Base-by-base conservation (phyloP, 2,113 vertebrate genomes). In the Chionomys nivalis region DNA sequence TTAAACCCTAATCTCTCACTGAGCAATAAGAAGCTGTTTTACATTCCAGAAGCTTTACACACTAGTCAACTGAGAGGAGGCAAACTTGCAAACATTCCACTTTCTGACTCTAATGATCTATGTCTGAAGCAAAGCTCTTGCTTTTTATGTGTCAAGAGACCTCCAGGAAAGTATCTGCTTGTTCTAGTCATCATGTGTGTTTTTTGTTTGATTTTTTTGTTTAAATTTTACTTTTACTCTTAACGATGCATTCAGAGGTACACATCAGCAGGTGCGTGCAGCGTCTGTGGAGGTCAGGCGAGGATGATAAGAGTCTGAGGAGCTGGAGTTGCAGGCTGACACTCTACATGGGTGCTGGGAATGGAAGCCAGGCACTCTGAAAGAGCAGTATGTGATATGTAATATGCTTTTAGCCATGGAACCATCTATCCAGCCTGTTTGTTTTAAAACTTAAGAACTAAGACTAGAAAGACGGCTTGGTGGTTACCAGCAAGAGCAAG, bases 41-140 rank as follows among this genome's bases (percentile, higher is more conserved):
- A n/a, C 36, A n/a, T 21, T 28, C 47, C 21, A 86, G 76, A 65
- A 65, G 63, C 63, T 70, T 31, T 58, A 68, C 73, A 49, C 5
- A 24, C 21, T 47, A 21, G 68, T 31, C 39, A 75, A 26, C 65
- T 79, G 65, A 72, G 10, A 87, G 6, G 5, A 36, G 36, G 36
- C 23, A 52, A 44, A 44, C 16, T 58, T 78, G 36, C 26, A 6
- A 0, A 70, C n/a, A 89, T 91, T 5, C 65, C 63, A 42, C 55
- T 95, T 95, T 68, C 81, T 95, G 66, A 47, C 86, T 81, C 81
- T 72, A 66, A 93, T 83, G 77, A 89, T 92, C 31, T 88, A 65
- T 47, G 66, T 78, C 26, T 90, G 86, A 89, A 94, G 79, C 49
- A 94, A 90, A 94, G 65, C 76, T 92, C 81, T 95, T 81, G 42